These are phyloP conservation scores for Galbula dea DNA, from an alignment of 2,113 vertebrate species.

Conservation along the genomic window DNA sequence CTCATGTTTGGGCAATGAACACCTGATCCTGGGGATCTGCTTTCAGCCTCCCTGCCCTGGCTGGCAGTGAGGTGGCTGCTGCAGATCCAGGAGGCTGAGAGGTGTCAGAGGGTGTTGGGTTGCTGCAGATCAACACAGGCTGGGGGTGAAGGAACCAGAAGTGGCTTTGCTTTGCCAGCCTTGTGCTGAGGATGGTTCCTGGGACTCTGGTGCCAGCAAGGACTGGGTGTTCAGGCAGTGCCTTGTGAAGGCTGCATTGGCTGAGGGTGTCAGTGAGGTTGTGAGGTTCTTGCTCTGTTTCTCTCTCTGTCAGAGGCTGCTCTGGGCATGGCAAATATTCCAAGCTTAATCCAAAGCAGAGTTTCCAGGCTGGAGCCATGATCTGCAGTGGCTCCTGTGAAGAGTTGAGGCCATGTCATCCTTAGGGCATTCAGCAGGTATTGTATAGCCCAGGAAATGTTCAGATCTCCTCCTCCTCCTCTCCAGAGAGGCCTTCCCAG, in stretches of 20 bases:
- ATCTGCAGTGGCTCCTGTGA: rapidly evolving
- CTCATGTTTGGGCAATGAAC: slow-evolving; percentile 26
- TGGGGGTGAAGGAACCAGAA: too few species aligned
- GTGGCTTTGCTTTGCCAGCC: too few species aligned
- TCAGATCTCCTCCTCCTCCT: neutral
- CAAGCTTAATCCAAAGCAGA: neutral
- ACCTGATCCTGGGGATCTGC: neutral
- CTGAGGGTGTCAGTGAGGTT: too few species aligned
- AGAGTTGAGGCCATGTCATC: neutral
- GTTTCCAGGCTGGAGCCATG: neutral
- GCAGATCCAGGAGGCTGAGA: neutral
- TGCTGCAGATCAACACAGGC: neutral
- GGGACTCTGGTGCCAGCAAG: too few species aligned
- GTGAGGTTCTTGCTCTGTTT: too few species aligned
- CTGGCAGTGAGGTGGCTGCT: neutral
- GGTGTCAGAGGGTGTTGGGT: neutral
- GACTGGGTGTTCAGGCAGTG: too few species aligned
- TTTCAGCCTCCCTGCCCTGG: neutral
- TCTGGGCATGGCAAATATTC: neutral
- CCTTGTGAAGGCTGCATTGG: too few species aligned
- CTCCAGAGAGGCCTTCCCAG: neutral
- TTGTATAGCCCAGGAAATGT: neutral
- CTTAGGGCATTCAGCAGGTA: neutral
- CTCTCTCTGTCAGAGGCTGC: too few species aligned
- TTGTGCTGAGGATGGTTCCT: too few species aligned